Evolutionary conservation across 2,797 vertebrate species (phyloP).

Genomic region (Bovichtus diacanthus): DNA sequence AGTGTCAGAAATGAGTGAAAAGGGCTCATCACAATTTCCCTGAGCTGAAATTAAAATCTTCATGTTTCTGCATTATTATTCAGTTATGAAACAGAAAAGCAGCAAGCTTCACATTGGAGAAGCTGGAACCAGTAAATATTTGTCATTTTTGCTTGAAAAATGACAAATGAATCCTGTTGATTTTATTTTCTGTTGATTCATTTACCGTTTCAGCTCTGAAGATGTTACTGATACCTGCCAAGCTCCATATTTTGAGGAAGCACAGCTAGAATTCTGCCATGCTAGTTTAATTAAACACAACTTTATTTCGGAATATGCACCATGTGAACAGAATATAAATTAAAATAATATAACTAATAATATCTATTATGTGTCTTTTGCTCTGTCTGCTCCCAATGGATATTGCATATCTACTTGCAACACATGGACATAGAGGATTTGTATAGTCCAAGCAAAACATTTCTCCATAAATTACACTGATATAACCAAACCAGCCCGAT

Average conservation of each 20-base stretch:
- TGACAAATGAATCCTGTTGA: not conserved
- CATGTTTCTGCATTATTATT: not conserved
- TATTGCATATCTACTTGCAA: not conserved
- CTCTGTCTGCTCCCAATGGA: not conserved
- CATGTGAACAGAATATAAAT: not conserved
- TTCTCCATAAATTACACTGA: not conserved
- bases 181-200: not conserved
- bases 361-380: not conserved
- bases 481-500: not conserved
- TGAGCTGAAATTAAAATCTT: not conserved
- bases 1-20: not conserved
- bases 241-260: conserved; percentile 12
- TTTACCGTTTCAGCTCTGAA: not conserved
- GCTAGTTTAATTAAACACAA: not conserved
- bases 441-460: not conserved
- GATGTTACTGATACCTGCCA: not conserved
- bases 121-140: not conserved
- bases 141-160: not conserved
- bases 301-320: not conserved
- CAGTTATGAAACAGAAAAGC: not conserved
- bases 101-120: not conserved
- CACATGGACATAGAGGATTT: not conserved
- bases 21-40: not conserved
- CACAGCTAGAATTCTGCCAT: not conserved
- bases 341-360: not conserved